Evolutionary conservation across 92 coral and sea anemone species (phyloP).

Genomic region (Palythoa grandiflora): DNA sequence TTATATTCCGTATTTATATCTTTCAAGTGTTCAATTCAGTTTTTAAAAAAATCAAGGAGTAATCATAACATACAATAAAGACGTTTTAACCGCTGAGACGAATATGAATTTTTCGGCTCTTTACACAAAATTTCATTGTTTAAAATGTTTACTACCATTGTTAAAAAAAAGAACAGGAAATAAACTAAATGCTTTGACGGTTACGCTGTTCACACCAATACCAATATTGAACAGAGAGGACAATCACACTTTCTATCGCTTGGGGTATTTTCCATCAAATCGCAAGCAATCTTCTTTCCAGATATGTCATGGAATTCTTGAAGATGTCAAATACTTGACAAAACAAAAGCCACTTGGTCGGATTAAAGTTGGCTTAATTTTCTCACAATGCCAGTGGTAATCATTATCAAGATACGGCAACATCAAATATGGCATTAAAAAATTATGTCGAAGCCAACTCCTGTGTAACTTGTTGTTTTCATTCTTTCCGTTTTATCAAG

Average conservation of each 20-base stretch:
- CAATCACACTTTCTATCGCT: not conserved
- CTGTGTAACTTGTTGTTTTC: not conserved
- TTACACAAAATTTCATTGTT: slow-evolving; percentile 12
- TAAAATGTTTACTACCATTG: not conserved
- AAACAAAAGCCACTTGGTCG: slow-evolving; percentile 33
- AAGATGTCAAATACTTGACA: slow-evolving; percentile 13
- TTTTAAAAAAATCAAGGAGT: not conserved
- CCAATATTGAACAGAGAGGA: not conserved
- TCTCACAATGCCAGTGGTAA: not conserved
- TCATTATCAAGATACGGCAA: not conserved
- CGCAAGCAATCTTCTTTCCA: not conserved
- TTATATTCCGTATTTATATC: not conserved
- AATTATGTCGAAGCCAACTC: not conserved
- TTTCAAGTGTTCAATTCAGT: not conserved
- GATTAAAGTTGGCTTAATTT: slow-evolving; percentile 17
- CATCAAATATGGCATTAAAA: not conserved
- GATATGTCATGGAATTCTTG: not conserved
- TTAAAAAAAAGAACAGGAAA: slow-evolving; percentile 21
- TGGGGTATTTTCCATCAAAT: not conserved
- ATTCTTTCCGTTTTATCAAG: not conserved
- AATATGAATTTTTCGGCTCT: not conserved
- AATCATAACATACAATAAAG: not conserved
- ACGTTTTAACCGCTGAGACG: not conserved
- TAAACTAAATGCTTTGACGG: slow-evolving; percentile 22
- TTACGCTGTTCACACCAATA: not conserved